Evolutionary conservation across 2,797 vertebrate species (phyloP), one percentile per base, ranked within the genome.

Genomic region (Acanthiza pusilla): DNA sequence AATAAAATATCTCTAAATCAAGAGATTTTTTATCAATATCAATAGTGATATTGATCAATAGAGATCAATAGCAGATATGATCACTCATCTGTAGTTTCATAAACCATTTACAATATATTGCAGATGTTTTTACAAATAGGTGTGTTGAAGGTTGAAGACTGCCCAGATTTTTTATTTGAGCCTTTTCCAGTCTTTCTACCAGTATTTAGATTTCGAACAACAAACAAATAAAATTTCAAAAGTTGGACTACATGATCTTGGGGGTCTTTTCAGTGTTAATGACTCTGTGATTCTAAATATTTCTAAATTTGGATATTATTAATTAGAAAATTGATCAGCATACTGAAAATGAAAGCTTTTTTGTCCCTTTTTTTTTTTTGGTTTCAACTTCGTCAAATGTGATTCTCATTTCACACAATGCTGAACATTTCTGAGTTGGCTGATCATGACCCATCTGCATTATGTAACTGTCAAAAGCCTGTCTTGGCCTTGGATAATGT

Each of bases 391-490:
- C 0, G 12, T 43, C 85, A 70, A 87, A 84, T 80, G 80, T 42
- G 63, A 74, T 72, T 82, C 36, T 65, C 79, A 5, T 65, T 85
- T 85, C 84, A 62, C 48, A 91, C 61, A 92, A 54, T 82, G 70
- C 57, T 9, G 27, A 94, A 89, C 87, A 93, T 91, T 93, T 94
- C 76, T 92, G 58, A 92, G 75, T 76, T 72, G 94, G 88, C 71
- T 66, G 83, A 65, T 77, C 82, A 22, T n/a, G 66, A 87, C 26
- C 89, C 94, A 94, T 96, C 92, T 96, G 92, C 80, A 96, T 95
- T 93, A 96, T 89, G 51, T 77, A 96, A 85, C 57, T 95, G 72
- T 96, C 89, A 94, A 91, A 96, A 95, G 82, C 53, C 92, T 95
- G 61, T 53, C 88, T 93, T 90, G 84, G 70, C 80, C 88, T 90